These are phyloP conservation scores for Manis crassicaudata DNA, from an alignment of 2,797 vertebrate species.

Conservation along the genomic window DNA sequence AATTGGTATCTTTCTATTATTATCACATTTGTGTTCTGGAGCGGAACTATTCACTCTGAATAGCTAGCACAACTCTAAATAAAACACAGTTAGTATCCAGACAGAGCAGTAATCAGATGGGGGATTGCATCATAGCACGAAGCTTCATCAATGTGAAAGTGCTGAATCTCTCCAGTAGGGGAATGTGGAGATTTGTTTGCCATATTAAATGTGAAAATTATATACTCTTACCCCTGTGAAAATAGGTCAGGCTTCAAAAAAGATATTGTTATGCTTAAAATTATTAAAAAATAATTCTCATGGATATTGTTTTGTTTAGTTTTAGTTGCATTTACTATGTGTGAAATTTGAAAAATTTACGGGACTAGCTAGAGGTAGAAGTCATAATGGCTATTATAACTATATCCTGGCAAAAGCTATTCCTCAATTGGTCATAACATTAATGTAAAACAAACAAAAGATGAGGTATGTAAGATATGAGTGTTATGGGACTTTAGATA, in stretches of 20 bases:
- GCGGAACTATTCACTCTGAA: slow-evolving; percentile 46
- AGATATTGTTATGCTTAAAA: slow-evolving; percentile 59
- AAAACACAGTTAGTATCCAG: slow-evolving; percentile 3
- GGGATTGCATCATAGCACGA: neutral
- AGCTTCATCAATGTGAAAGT: slow-evolving; percentile 46
- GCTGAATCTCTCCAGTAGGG: neutral
- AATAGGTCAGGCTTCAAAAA: slow-evolving; percentile 64
- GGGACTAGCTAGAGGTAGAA: slow-evolving; percentile 44
- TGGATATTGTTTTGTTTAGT: slow-evolving; percentile 58
- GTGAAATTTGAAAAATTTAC: slow-evolving; percentile 68
- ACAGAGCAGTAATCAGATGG: slow-evolving; percentile 6
- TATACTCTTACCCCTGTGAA: slow-evolving; percentile 51
- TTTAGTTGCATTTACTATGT: slow-evolving; percentile 55
- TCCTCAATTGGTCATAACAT: slow-evolving; percentile 25
- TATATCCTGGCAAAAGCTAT: neutral
- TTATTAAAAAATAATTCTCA: slow-evolving; percentile 61
- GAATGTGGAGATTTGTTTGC: slow-evolving; percentile 1
- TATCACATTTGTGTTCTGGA: slow-evolving; percentile 27
- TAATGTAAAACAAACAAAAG: slow-evolving; percentile 39
- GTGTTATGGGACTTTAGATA: neutral
- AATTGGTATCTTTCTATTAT: neutral
- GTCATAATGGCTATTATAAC: slow-evolving; percentile 44
- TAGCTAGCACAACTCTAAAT: slow-evolving; percentile 23
- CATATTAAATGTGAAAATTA: slow-evolving; percentile 44
- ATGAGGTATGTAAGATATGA: neutral